Percentiles rank a stretch among this genome's conserved stretches.
Conservation (phyloP, 2,797 vertebrate genomes). For the Sebastiscus albofasciatus region DNA sequence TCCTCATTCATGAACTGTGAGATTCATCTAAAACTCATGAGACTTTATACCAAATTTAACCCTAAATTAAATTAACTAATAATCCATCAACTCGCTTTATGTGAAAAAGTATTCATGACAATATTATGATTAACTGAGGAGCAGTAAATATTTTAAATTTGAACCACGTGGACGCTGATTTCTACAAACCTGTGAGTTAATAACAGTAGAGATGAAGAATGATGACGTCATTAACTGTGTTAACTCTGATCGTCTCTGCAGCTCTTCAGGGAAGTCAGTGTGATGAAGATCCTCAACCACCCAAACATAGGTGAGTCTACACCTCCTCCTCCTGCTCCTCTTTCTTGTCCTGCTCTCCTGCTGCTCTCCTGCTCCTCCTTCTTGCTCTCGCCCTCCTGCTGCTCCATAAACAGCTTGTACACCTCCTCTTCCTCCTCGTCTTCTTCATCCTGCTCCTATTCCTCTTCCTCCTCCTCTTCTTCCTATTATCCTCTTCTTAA, state of each 20-base stretch:
- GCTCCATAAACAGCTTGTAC: background rate
- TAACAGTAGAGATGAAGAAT: too few relatives aligned
- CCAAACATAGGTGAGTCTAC: slow-evolving; percentile 90
- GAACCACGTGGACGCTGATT: too few relatives aligned
- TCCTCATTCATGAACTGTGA: too few relatives aligned
- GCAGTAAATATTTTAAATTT: background rate
- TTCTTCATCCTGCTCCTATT: background rate
- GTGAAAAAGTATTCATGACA: background rate
- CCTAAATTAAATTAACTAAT: background rate
- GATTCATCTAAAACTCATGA: too few relatives aligned
- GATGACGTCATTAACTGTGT: too few relatives aligned
- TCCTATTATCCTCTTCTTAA: background rate
- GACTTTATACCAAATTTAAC: rapidly evolving
- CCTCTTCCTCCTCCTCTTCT: background rate
- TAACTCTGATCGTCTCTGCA: slow-evolving; percentile 61
- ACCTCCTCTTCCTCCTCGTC: background rate
- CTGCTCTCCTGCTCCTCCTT: background rate
- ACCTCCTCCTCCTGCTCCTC: background rate
- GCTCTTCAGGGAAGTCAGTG: slow-evolving; percentile 94
- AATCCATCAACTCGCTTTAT: background rate
- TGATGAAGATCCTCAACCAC: slow-evolving; percentile 96
- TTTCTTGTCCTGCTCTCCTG: too few relatives aligned
- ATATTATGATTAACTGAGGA: background rate
- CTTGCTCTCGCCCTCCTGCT: background rate
- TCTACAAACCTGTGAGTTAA: background rate